Percentiles rank a stretch among this genome's conserved stretches.
phyloP scores from a whole-genome alignment of 2,888 invertebrate genomes.

The Drosophila mulleri region DNA sequence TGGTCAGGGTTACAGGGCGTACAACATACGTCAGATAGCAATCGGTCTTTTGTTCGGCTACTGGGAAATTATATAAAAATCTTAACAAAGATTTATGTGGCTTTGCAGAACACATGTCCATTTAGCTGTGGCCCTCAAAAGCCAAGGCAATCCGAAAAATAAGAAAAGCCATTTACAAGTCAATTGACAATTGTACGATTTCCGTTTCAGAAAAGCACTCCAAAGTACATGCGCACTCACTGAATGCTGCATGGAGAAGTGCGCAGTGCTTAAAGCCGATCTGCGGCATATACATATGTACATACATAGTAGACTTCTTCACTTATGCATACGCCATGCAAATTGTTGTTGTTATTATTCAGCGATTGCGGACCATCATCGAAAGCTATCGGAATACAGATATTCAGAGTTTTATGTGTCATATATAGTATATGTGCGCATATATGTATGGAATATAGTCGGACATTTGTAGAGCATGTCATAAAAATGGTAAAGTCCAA shows the following conservation, averaged over 20 bases:
- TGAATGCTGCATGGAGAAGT: not conserved
- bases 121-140: slow-evolving; percentile 4
- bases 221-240: slow-evolving; percentile 20
- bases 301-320: not conserved
- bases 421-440: not conserved
- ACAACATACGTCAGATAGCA: slow-evolving; percentile 25
- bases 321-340: slow-evolving; percentile 17
- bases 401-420: slow-evolving; percentile 3
- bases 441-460: not conserved
- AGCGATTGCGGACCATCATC: not conserved
- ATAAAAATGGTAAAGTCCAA: not conserved
- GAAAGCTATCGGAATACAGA: slow-evolving; percentile 7
- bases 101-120: slow-evolving; percentile 15
- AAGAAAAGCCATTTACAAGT: slow-evolving; percentile 58
- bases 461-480: slow-evolving; percentile 13
- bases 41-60: slow-evolving; percentile 35
- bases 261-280: slow-evolving; percentile 7
- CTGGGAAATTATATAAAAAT: slow-evolving; percentile 59
- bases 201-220: slow-evolving; percentile 57
- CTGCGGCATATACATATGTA: too few species aligned
- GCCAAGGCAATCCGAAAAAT: slow-evolving; percentile 31
- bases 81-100: slow-evolving; percentile 72
- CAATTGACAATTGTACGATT: slow-evolving; percentile 73
- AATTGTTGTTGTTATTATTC: slow-evolving; percentile 18
- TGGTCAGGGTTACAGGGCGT: slow-evolving; percentile 2